Conservation (phyloP, 1,140 invertebrate genomes). For the Parapsyche elsis region DNA sequence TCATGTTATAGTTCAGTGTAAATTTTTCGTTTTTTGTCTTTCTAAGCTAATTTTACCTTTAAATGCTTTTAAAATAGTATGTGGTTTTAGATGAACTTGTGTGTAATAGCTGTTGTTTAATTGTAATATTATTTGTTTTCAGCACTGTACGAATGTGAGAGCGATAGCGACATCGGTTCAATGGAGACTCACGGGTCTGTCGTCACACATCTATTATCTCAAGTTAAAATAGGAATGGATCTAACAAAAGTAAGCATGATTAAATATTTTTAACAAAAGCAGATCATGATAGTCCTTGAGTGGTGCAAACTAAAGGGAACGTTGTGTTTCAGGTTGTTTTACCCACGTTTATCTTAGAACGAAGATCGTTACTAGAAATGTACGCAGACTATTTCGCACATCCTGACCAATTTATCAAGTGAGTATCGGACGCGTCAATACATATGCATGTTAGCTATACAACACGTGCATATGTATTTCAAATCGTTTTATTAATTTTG, state of each 20-base stretch:
- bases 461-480: neutral
- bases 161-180: conserved; percentile 83
- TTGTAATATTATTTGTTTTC: conserved; percentile 65
- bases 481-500: conserved; percentile 53
- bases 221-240: conserved; percentile 99
- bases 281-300: neutral
- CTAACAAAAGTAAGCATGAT: conserved; percentile 80
- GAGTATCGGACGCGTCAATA: conserved; percentile 55
- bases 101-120: conserved; percentile 65
- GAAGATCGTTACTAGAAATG: conserved; percentile 96
- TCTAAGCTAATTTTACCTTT: no score
- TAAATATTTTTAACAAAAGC: conserved; percentile 40
- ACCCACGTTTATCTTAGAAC: conserved; percentile 96
- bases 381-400: conserved; percentile 99
- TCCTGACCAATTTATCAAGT: conserved; percentile 96
- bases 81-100: no score
- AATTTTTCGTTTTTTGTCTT: no score
- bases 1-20: no score
- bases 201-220: conserved; percentile 92
- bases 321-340: conserved; percentile 77
- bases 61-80: no score
- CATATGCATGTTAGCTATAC: neutral
- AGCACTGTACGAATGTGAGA: conserved; percentile 90
- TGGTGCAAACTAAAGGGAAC: neutral
- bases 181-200: conserved; percentile 96